Base-by-base conservation (phyloP, 2,888 invertebrate species). In the Leuctra nigra region DNA sequence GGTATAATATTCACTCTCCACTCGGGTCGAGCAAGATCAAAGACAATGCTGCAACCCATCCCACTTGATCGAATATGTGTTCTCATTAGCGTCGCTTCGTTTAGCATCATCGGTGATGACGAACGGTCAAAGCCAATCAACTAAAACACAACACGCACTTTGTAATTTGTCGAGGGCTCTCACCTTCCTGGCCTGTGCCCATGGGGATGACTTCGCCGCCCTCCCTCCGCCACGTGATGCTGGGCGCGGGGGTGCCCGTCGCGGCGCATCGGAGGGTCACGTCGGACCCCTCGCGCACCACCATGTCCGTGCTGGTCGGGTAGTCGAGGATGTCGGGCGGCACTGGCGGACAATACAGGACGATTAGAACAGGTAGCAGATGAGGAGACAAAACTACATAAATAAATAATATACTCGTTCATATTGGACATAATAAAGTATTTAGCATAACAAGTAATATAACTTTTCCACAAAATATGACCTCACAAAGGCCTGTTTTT, bases 221-320 rank as follows among this genome's bases (percentile, higher is more conserved):
- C 71, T 92, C 92, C 36, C 90, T 78, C 61, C 88, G 78, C 95
- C 95, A 95, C 56, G 85, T 87, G 62, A 94, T 90, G 13, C 80
- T 83, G 0, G 95, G 94, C 53, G 82, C 76, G 0, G 94, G 94
- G 16, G 88, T 86, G 4, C 94, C 91, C 54, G 87, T 87, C 0
- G 92, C 94, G 13, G 88, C 89, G 69, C 94, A 95, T n/a, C 84
- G 79, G 54, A 95, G 77, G 58, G 87, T 87, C 54, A 93, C 91
- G 68, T 91, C 91, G 62, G 86, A 86, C 20, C 91, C 91, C 72
- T 92, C 93, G 33, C 86, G 74, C 7, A 90, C 91, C 60, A 87
- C 84, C 78, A 89, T 86, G 73, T 91, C 91, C 62, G 87, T 86
- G 69, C 89, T 90, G 53, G 90, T 90, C 38, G 88, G 87, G 68